These are phyloP conservation scores for Rhabditoides inermis DNA, from an alignment of 2,888 invertebrate genomes.

Conservation along the genomic window DNA sequence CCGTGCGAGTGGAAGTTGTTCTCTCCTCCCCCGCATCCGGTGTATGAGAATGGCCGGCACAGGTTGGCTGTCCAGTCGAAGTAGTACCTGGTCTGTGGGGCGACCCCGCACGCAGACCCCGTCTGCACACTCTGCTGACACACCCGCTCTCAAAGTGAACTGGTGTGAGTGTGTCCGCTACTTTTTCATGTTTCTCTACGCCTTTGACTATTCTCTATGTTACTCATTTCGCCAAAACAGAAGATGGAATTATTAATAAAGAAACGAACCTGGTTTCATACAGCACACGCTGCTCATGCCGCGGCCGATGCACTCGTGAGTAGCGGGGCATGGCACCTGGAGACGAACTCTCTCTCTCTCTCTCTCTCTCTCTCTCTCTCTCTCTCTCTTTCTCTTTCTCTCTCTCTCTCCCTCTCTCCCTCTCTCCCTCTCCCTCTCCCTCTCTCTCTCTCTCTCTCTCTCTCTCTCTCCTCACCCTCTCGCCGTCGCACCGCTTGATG, in stretches of 20 bases:
- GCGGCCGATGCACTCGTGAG: constrained; percentile 28
- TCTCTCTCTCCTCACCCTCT: neutral
- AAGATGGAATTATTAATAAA: neutral
- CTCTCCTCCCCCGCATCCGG: constrained; percentile 65
- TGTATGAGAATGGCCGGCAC: constrained; percentile 28
- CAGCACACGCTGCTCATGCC: constrained; percentile 37
- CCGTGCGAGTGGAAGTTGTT: constrained; percentile 58
- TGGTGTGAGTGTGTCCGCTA: too few species aligned
- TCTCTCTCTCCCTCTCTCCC: constrained; percentile 2
- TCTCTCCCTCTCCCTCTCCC: neutral
- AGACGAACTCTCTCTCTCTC: too few species aligned
- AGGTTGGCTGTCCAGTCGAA: constrained; percentile 30
- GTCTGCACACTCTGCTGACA: constrained; percentile 28
- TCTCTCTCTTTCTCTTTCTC: neutral
- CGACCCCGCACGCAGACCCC: constrained; percentile 30
- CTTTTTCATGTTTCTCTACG: too few species aligned
- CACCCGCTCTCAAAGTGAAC: constrained; percentile 22
- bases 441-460: neutral
- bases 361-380: constrained; percentile 2
- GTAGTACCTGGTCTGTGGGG: constrained; percentile 26
- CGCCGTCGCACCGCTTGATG: constrained; percentile 29
- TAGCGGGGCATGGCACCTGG: too few species aligned
- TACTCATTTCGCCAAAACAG: too few species aligned
- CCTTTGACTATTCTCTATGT: too few species aligned
- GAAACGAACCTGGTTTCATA: constrained; percentile 26